Conservation (phyloP, 2,113 vertebrate genomes). For the Eubucco bourcierii region DNA sequence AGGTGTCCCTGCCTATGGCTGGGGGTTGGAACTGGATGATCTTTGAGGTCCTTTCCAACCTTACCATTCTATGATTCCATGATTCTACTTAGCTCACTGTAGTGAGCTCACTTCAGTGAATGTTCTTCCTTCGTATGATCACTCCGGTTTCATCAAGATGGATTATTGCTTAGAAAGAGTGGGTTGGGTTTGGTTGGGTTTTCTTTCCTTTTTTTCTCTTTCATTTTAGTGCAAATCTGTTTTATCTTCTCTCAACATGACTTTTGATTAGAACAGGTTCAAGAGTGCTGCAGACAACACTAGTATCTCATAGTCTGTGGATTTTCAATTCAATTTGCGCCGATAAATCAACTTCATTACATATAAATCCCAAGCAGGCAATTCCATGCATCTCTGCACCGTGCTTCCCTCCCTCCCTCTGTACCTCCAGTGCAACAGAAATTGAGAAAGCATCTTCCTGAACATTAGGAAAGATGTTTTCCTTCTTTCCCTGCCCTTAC, state of each 20-base stretch:
- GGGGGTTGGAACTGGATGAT: too few relatives aligned
- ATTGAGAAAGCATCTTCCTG: neutral
- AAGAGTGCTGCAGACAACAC: neutral
- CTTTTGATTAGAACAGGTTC: conserved; percentile 6
- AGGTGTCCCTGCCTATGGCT: too few relatives aligned
- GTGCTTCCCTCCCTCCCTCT: neutral
- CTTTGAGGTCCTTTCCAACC: too few relatives aligned
- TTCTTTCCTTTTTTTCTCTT: neutral
- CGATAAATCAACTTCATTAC: neutral
- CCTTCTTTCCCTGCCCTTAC: neutral
- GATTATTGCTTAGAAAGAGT: neutral
- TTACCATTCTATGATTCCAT: too few relatives aligned
- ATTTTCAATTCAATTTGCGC: neutral
- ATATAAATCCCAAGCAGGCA: neutral
- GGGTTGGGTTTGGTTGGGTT: too few relatives aligned
- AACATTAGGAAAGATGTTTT: neutral
- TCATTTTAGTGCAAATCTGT: conserved; percentile 23
- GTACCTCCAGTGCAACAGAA: neutral
- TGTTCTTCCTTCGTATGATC: neutral
- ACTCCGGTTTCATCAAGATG: neutral
- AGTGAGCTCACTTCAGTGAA: neutral
- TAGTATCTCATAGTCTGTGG: neutral
- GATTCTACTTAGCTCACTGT: neutral
- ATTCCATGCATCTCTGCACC: neutral
- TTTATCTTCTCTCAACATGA: neutral